Evolutionary conservation across 2,113 vertebrate species (phyloP).

Genomic region (Ondatra zibethicus): DNA sequence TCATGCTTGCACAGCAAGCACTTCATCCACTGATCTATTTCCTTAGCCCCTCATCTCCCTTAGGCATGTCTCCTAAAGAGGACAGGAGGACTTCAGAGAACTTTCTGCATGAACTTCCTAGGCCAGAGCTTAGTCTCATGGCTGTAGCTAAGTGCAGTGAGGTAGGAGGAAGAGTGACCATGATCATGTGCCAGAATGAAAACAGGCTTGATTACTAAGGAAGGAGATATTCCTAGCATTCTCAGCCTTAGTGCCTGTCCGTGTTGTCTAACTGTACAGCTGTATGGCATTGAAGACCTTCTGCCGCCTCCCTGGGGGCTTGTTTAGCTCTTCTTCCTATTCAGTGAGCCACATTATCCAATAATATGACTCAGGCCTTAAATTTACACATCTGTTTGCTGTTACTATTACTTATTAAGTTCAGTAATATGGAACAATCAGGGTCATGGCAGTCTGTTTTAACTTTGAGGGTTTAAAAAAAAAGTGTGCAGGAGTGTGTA

Average conservation of each 20-base stretch:
- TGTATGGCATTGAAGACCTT: not conserved
- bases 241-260: not conserved
- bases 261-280: not conserved
- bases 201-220: not conserved
- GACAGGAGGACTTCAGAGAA: not conserved
- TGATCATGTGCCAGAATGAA: not conserved
- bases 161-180: not conserved
- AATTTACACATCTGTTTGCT: slow-evolving; percentile 6
- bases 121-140: not conserved
- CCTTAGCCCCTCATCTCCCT: not conserved
- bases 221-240: not conserved
- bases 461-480: slow-evolving; percentile 35
- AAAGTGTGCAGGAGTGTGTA: too few species aligned
- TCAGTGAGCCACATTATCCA: not conserved
- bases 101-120: not conserved
- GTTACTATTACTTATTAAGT: not conserved
- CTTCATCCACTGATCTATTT: not conserved
- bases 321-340: not conserved
- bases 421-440: not conserved
- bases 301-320: not conserved
- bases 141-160: not conserved
- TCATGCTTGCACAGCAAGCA: not conserved
- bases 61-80: not conserved
- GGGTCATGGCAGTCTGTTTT: slow-evolving; percentile 16
- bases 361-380: not conserved